These are phyloP conservation scores for Terebella lapidaria DNA, from an alignment of 2,888 invertebrate species.

Conservation along the genomic window DNA sequence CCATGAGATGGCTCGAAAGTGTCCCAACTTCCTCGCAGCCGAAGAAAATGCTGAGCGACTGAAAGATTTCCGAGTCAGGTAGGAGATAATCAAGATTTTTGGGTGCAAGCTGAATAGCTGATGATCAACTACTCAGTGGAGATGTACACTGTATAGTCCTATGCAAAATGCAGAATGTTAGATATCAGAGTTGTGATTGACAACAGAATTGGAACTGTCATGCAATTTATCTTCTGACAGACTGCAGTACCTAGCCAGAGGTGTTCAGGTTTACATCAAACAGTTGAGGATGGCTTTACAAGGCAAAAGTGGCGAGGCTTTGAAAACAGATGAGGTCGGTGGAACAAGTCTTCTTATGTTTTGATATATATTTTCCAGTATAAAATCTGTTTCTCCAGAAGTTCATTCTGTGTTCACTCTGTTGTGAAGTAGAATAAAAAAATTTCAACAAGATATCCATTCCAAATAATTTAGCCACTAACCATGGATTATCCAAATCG, in stretches of 20 bases:
- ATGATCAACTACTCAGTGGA: no score
- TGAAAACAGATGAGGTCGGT: slow-evolving; percentile 66
- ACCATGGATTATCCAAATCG: no score
- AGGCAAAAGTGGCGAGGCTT: slow-evolving; percentile 68
- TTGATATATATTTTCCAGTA: not conserved
- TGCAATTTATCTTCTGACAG: slow-evolving; percentile 56
- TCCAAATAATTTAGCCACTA: no score
- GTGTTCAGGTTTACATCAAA: slow-evolving; percentile 80
- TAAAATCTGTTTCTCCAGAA: not conserved
- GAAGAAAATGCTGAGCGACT: slow-evolving; percentile 66
- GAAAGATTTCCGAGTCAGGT: slow-evolving; percentile 71
- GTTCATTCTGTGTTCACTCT: not conserved
- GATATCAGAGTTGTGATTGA: no score
- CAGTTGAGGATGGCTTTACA: slow-evolving; percentile 65
- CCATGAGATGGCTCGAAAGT: slow-evolving; percentile 72
- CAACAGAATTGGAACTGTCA: no score
- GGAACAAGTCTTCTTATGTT: not conserved
- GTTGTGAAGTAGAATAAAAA: no score
- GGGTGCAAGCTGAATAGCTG: no score
- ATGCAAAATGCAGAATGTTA: no score
- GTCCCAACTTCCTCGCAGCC: slow-evolving; percentile 68
- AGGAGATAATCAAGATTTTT: not conserved
- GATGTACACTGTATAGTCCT: no score
- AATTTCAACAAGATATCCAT: no score
- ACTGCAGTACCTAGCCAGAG: slow-evolving; percentile 85